Evolutionary conservation across 2,797 vertebrate species (phyloP).

Genomic region (Aulostomus chinensis): DNA sequence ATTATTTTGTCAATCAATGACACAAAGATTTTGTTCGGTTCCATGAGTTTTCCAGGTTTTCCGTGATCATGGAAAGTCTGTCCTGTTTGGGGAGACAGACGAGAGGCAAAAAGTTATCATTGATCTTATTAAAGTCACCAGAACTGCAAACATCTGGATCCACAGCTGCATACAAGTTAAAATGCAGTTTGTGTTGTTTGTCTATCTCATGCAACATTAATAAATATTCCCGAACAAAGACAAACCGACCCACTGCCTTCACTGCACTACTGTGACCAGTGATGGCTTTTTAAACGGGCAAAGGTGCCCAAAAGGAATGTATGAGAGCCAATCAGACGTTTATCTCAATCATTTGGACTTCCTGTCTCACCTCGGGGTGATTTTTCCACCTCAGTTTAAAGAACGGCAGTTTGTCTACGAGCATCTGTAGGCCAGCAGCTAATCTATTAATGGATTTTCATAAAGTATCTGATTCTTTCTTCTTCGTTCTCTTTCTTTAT

Average conservation of each 20-base stretch:
- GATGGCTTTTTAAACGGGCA: neutral
- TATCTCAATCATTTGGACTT: conserved; percentile 1
- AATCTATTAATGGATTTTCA: conserved; percentile 9
- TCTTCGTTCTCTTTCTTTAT: conserved; percentile 10
- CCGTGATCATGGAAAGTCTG: too few species aligned
- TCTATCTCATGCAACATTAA: neutral
- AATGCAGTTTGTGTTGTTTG: too few species aligned
- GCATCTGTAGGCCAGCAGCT: neutral
- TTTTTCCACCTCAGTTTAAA: neutral
- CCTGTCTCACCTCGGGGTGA: neutral
- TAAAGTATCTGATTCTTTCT: conserved; percentile 18
- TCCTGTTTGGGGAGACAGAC: too few species aligned
- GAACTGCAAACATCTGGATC: too few species aligned
- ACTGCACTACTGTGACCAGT: neutral
- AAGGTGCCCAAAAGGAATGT: neutral
- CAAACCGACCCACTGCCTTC: conserved; percentile 3
- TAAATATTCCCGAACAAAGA: conserved; percentile 1
- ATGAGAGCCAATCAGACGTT: neutral
- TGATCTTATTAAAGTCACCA: too few species aligned
- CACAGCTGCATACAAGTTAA: too few species aligned
- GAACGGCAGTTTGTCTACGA: conserved; percentile 18
- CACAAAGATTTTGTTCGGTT: too few species aligned
- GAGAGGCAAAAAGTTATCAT: too few species aligned
- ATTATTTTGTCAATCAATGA: too few species aligned
- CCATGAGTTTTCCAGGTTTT: too few species aligned